Evolutionary conservation across 1,140 invertebrate genomes (phyloP), one percentile per base, ranked within the genome.

Genomic region (Stegodyphus dumicola): DNA sequence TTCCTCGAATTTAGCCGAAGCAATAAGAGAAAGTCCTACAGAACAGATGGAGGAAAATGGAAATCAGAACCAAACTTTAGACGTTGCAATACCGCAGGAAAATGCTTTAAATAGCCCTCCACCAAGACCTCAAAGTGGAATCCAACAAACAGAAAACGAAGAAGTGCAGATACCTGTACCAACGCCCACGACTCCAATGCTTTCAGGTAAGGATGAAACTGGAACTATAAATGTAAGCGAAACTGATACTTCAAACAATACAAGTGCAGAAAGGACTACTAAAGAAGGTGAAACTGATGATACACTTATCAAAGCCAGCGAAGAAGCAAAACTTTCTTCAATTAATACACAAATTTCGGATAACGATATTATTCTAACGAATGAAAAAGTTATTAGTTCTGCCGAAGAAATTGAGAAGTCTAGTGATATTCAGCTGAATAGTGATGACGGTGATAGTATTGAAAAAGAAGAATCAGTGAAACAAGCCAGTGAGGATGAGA

Each of bases 21-120:
- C 73, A 5, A 84, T 84, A 51, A n/a, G 81, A 10, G 81, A 84
- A 54, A 76, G 73, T 69, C 81, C 81, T 13, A 67, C 49, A 54
- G 81, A 84, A 75, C 81, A 56, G 64, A 9, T 69, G 5, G 81
- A 84, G 69, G 81, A 84, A 33, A 77, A 9, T 9, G 60, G 11
- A 56, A n/a, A 10, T 5, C 10, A 48, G 6, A 54, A 17, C 6
- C 54, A 69, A 69, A 76, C 51, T 4, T 18, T 84, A 15, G 52
- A 54, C 33, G 81, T 84, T 11, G 74, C 76, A 66, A 69, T 1
- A 0, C 60, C 66, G 13, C 5, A 33, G 7, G 73, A 84, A 49
- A 67, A 13, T 33, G 15, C 69, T 6, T 6, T 66, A 33, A 84
- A 69, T 64, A 84, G 81, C 56, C 81, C 81, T 18, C 81, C 81